phyloP scores from a whole-genome alignment of 2,797 vertebrate genomes.

The Pachyuromys duprasi region DNA sequence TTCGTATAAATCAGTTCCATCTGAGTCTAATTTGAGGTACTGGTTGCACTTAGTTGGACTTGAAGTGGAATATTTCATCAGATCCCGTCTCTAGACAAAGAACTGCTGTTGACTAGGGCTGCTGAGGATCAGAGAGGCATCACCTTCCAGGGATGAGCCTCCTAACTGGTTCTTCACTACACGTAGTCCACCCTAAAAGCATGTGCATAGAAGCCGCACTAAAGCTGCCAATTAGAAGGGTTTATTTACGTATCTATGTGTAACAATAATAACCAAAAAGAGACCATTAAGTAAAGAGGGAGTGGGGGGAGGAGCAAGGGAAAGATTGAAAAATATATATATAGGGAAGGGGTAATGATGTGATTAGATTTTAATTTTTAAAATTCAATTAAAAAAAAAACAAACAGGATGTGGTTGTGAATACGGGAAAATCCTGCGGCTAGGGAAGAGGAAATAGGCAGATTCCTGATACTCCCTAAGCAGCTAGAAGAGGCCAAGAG shows the following conservation, averaged over 20 bases:
- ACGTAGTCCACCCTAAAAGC: background rate
- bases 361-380: background rate
- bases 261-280: background rate
- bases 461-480: background rate
- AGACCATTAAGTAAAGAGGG: background rate
- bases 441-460: background rate
- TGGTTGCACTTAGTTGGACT: background rate
- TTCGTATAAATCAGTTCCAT: conserved; percentile 30
- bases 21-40: background rate
- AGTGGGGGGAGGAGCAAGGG: background rate
- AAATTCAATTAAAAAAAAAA: background rate
- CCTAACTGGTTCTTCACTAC: background rate
- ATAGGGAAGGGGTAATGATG: background rate
- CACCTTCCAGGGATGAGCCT: background rate
- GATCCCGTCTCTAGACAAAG: background rate
- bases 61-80: too few relatives aligned
- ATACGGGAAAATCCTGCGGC: too few relatives aligned
- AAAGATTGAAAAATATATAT: background rate
- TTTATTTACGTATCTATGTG: background rate
- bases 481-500: background rate
- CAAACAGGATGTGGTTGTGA: background rate
- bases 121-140: too few relatives aligned
- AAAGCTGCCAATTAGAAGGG: background rate
- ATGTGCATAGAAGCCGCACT: background rate
- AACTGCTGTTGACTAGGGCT: background rate